Percentiles rank a stretch among this genome's conserved stretches.
Evolutionary conservation across 2,888 invertebrate species (phyloP).

Genomic region (Trissolcus brochymenae): DNA sequence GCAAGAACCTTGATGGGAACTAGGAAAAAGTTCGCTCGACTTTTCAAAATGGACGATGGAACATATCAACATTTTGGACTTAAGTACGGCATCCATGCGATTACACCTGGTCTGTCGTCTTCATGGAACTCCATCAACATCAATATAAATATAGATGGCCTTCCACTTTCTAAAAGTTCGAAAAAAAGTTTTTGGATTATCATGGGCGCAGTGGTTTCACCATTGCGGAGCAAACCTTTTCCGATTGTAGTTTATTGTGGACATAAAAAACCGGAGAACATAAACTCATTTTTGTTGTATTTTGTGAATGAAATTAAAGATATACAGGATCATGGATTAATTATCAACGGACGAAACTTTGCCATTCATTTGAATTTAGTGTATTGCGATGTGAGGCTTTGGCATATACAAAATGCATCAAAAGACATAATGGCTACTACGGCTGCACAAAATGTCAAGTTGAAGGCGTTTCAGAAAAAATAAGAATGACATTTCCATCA

Average conservation of each 20-base stretch:
- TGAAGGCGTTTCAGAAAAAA: background rate
- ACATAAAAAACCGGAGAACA: background rate
- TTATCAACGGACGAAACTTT: background rate
- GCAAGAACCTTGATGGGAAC: constrained; percentile 3
- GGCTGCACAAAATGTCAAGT: constrained; percentile 7
- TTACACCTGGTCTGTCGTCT: background rate
- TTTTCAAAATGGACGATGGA: background rate
- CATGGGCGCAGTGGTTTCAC: background rate
- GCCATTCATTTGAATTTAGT: background rate
- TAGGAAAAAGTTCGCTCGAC: background rate
- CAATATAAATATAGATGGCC: no score
- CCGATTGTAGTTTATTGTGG: background rate
- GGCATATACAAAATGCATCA: constrained; percentile 3
- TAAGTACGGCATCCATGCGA: background rate
- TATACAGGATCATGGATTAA: background rate
- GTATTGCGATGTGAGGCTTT: constrained; percentile 3
- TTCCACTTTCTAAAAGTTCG: background rate
- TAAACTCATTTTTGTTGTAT: constrained; percentile 1
- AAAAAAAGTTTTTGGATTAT: constrained; percentile 2
- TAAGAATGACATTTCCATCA: constrained; percentile 6
- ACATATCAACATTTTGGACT: constrained; percentile 1
- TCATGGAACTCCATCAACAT: no score
- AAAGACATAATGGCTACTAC: constrained; percentile 1
- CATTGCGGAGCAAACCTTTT: background rate
- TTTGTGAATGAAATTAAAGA: constrained; percentile 7